phyloP scores from a whole-genome alignment of 2,888 invertebrate genomes.

The Chrysodeixis includens region DNA sequence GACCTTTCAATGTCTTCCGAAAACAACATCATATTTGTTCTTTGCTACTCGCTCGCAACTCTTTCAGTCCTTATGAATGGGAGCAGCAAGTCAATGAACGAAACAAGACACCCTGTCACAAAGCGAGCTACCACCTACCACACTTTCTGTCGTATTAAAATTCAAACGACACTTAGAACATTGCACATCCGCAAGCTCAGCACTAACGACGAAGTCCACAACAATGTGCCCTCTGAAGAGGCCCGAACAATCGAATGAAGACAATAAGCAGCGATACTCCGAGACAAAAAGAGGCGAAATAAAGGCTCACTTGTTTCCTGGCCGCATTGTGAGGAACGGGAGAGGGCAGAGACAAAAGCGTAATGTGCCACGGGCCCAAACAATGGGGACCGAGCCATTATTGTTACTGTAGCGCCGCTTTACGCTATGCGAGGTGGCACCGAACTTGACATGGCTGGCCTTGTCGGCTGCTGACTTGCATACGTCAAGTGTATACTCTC shows the following conservation, averaged over 20 bases:
- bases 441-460: conserved; percentile 85
- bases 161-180: conserved; percentile 85
- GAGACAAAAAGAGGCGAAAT: conserved; percentile 90
- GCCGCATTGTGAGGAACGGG: conserved; percentile 89
- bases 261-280: conserved; percentile 90
- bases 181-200: conserved; percentile 87
- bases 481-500: conserved; percentile 32
- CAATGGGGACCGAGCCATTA: conserved; percentile 88
- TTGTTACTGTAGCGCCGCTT: conserved; percentile 88
- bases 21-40: not conserved
- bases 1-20: not conserved
- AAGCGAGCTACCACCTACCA: conserved; percentile 46
- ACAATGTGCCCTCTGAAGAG: conserved; percentile 89
- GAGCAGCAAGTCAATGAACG: conserved; percentile 25
- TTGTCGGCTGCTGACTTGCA: conserved; percentile 61
- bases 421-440: conserved; percentile 82
- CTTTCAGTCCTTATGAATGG: conserved; percentile 11
- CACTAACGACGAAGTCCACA: conserved; percentile 87
- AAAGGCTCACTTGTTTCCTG: conserved; percentile 90
- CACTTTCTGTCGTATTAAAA: conserved; percentile 79
- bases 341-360: conserved; percentile 90
- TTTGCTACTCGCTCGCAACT: not conserved
- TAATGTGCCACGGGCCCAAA: conserved; percentile 90
- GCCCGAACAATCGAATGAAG: conserved; percentile 90
- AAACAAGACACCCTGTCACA: conserved; percentile 45